phyloP scores from a whole-genome alignment of 1,140 invertebrate species.

The Meloidogyne chitwoodi region DNA sequence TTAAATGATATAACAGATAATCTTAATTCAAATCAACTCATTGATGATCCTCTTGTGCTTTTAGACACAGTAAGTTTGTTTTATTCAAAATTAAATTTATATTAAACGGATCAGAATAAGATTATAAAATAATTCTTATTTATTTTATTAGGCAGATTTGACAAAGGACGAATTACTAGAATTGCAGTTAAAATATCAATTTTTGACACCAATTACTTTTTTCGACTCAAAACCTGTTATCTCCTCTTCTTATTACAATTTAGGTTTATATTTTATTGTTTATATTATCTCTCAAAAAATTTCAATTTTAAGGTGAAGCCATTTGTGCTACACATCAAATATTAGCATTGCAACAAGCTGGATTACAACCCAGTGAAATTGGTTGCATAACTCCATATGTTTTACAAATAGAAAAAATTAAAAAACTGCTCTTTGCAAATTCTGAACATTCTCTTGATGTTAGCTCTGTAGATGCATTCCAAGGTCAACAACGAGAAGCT shows the following conservation, averaged over 20 bases:
- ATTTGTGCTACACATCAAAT: constrained; percentile 19
- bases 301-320: constrained; percentile 22
- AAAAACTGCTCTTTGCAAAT: background rate
- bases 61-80: constrained; percentile 17
- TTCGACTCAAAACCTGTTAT: background rate
- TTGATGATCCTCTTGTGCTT: constrained; percentile 29
- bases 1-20: background rate
- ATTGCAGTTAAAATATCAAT: background rate
- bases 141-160: background rate
- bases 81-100: background rate
- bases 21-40: constrained; percentile 6
- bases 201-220: background rate
- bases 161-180: background rate
- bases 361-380: constrained; percentile 15
- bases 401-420: constrained; percentile 22
- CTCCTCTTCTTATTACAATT: constrained; percentile 9
- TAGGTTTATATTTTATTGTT: background rate
- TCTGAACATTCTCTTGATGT: constrained; percentile 25
- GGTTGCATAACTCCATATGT: constrained; percentile 31
- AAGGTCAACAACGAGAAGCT: constrained; percentile 47
- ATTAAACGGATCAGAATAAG: background rate
- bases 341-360: background rate
- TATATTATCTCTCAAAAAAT: background rate
- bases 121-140: background rate
- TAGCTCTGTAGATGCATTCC: constrained; percentile 48